phyloP scores from a whole-genome alignment of 2,797 vertebrate genomes.

The Channa striata region DNA sequence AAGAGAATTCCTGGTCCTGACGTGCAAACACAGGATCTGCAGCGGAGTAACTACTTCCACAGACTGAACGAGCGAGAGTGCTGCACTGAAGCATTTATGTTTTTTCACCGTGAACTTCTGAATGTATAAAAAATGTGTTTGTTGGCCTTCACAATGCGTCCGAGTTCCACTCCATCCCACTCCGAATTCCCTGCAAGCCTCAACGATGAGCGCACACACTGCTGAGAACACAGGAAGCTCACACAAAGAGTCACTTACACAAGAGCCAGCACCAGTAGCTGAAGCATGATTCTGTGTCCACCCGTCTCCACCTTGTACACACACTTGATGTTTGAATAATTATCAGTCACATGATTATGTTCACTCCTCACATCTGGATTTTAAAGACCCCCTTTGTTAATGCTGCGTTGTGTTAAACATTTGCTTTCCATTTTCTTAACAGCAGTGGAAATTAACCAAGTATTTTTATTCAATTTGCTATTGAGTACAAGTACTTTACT shows the following conservation, averaged over 20 bases:
- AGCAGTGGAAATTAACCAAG: too few relatives aligned
- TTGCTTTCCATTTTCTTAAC: too few relatives aligned
- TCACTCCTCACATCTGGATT: too few relatives aligned
- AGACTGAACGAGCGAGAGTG: slow-evolving; percentile 11
- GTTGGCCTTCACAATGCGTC: slow-evolving; percentile 26
- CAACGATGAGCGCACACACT: slow-evolving; percentile 59
- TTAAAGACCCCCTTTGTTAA: too few relatives aligned
- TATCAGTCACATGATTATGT: too few relatives aligned
- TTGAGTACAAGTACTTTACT: too few relatives aligned
- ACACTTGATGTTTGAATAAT: too few relatives aligned
- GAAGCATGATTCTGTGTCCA: too few relatives aligned
- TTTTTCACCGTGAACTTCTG: slow-evolving; percentile 14
- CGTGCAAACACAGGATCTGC: slow-evolving; percentile 1
- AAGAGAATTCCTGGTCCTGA: slow-evolving; percentile 17
- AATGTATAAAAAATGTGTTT: slow-evolving; percentile 45
- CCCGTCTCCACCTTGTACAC: too few relatives aligned
- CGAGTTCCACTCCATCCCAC: slow-evolving; percentile 67
- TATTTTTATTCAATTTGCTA: too few relatives aligned
- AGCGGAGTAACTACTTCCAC: slow-evolving; percentile 17
- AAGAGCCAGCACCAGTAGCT: too few relatives aligned
- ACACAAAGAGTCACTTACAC: slow-evolving; percentile 16
- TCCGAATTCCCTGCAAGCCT: slow-evolving; percentile 70
- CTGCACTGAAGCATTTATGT: background rate
- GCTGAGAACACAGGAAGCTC: slow-evolving; percentile 57
- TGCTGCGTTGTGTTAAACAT: too few relatives aligned